These are phyloP conservation scores for Brachionus calyciflorus DNA, from an alignment of 1,140 invertebrate genomes.

Conservation along the genomic window DNA sequence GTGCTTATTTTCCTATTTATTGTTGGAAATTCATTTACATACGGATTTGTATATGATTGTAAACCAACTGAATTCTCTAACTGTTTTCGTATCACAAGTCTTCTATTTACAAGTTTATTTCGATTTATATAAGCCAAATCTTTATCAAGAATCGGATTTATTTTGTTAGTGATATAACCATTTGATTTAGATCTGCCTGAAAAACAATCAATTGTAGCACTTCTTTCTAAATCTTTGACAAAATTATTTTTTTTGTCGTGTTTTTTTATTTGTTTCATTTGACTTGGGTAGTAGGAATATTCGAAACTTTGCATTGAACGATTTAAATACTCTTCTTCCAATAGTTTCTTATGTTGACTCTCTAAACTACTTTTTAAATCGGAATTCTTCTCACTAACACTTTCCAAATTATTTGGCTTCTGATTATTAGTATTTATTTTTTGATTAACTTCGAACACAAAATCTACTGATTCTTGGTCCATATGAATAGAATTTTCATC, in stretches of 20 bases:
- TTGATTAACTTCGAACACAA: constrained; percentile 5
- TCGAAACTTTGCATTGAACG: constrained; percentile 17
- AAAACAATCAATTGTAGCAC: neutral
- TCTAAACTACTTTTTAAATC: neutral
- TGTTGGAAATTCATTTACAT: neutral
- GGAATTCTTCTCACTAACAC: neutral
- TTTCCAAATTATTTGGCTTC: neutral
- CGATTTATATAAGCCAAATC: constrained; percentile 22
- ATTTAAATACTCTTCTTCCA: neutral
- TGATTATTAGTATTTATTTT: neutral
- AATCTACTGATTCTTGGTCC: neutral
- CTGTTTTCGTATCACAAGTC: neutral
- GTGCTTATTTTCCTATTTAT: constrained; percentile 12
- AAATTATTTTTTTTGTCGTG: neutral
- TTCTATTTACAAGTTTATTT: constrained; percentile 14
- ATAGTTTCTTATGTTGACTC: constrained; percentile 1
- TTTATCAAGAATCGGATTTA: constrained; percentile 1
- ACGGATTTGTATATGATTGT: neutral
- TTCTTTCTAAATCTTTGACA: neutral
- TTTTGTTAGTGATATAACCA: constrained; percentile 1
- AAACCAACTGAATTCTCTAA: neutral
- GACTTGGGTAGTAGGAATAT: neutral
- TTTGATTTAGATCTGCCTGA: constrained; percentile 4
- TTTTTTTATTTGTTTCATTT: neutral
- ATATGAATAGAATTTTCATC: neutral